A percentile compares a stretch with the other conserved stretches of the same genome.
Conservation (phyloP, 1,140 invertebrate species). For the Drosophila rufa region DNA sequence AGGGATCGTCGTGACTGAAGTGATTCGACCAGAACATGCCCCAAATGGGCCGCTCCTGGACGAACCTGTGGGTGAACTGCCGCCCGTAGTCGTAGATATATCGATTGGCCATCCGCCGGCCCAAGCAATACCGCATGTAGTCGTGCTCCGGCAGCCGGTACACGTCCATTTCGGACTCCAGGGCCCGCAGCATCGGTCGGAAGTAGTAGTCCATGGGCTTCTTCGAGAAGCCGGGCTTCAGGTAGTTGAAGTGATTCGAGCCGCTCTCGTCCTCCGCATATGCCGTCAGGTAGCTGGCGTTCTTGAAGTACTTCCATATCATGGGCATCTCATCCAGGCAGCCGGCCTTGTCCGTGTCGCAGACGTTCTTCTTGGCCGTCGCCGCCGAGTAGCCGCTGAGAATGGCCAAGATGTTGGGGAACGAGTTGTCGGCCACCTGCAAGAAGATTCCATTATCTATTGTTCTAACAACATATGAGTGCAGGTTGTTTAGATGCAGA, state of each 20-base stretch:
- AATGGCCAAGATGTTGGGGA: constrained; percentile 92
- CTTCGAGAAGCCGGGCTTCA: constrained; percentile 91
- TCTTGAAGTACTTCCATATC: constrained; percentile 91
- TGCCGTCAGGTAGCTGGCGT: constrained; percentile 90
- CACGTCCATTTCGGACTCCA: constrained; percentile 63
- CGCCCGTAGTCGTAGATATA: constrained; percentile 86
- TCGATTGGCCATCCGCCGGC: constrained; percentile 86
- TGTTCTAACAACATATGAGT: no score
- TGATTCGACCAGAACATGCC: constrained; percentile 92
- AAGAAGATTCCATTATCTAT: constrained; percentile 24
- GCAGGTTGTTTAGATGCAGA: not conserved
- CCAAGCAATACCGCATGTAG: constrained; percentile 85
- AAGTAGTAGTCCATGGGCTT: constrained; percentile 94
- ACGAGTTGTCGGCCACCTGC: constrained; percentile 90
- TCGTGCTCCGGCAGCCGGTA: constrained; percentile 12
- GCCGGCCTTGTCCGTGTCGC: constrained; percentile 85
- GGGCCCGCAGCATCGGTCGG: constrained; percentile 90
- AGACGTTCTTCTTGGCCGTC: constrained; percentile 85
- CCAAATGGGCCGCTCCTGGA: constrained; percentile 87
- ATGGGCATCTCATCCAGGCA: constrained; percentile 89
- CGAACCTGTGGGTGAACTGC: constrained; percentile 86
- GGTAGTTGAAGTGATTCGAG: constrained; percentile 92
- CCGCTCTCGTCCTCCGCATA: constrained; percentile 91
- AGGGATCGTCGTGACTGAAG: constrained; percentile 91
- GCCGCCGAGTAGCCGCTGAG: constrained; percentile 88